Percentiles rank a stretch among this genome's conserved stretches.
Conservation (phyloP, 2,888 invertebrate genomes). For the Apodemia hepburni region DNA sequence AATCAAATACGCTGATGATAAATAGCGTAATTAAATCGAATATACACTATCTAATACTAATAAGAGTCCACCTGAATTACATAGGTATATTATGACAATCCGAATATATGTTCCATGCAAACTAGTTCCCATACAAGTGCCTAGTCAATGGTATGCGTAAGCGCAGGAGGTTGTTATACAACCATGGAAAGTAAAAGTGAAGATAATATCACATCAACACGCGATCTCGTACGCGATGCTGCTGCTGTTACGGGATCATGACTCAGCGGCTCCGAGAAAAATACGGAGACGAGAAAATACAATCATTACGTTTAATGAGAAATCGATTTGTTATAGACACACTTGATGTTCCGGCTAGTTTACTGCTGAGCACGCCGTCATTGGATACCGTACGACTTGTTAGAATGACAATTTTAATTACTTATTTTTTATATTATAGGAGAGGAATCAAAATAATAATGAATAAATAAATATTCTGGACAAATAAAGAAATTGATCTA, state of each 20-base stretch:
- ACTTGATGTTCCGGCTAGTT: conserved; percentile 3
- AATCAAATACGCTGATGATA: no score
- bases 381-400: not conserved
- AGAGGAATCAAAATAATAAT: no score
- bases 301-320: conserved; percentile 13
- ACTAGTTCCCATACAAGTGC: conserved; percentile 19
- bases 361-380: not conserved
- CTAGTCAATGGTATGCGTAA: conserved; percentile 19
- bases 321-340: conserved; percentile 3
- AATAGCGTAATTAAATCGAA: no score
- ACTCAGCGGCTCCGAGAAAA: conserved; percentile 22
- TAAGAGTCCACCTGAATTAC: not conserved
- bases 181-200: conserved; percentile 44
- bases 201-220: conserved; percentile 42
- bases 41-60: no score
- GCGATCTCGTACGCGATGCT: conserved; percentile 30
- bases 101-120: not conserved
- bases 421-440: no score
- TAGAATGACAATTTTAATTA: no score
- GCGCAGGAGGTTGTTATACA: conserved; percentile 34
- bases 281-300: not conserved
- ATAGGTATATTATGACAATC: not conserved
- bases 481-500: no score
- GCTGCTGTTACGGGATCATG: conserved; percentile 17
- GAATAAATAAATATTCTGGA: no score